Evolutionary conservation across 2,113 vertebrate species (phyloP), one percentile per base, ranked within the genome.

Genomic region (Heloderma charlesbogerti): DNA sequence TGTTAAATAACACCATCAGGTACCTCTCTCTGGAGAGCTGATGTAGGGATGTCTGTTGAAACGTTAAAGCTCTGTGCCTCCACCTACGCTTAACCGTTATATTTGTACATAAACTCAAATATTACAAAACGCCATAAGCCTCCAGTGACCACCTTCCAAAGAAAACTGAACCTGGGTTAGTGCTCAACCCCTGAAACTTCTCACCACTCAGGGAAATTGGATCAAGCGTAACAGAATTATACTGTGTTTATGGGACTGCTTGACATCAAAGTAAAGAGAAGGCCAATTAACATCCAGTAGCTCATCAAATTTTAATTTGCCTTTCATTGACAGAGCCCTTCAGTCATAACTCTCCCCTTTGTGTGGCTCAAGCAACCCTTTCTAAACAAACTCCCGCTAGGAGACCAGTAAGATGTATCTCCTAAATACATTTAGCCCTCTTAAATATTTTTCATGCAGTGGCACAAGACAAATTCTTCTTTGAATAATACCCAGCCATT

Each of bases 271-370:
- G 91, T 94, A 92, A 96, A 93, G 89, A 94, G 94, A 95, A 88
- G 84, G 93, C 92, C 93, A 91, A 92, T 94, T 95, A 94, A 96
- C 95, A 95, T 92, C 92, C 94, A 94, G 90, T 92, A 94, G 94
- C 91, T 95, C 91, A 95, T 96, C 93, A 95, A 95, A 93, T 89
- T 95, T 96, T 96, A 96, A 96, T 92, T 91, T 95, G 89, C 89
- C 87, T 94, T 92, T 84, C 86, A 79, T 86, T 92, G 90, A 93
- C 93, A 92, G 94, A 95, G n/a, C 79, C 63, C 60, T 71, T 51
- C 31, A 6, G 43, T 81, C 54, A 27, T 63, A 60, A 77, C 27
- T 31, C 20, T 43, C 69, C 79, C 57, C 37, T 25, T 51, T 60
- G 27, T 34, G 34, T 31, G 2, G 43, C 5, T 20, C 48, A 60